phyloP scores from a whole-genome alignment of 1,140 invertebrate species.

The Popillia japonica region DNA sequence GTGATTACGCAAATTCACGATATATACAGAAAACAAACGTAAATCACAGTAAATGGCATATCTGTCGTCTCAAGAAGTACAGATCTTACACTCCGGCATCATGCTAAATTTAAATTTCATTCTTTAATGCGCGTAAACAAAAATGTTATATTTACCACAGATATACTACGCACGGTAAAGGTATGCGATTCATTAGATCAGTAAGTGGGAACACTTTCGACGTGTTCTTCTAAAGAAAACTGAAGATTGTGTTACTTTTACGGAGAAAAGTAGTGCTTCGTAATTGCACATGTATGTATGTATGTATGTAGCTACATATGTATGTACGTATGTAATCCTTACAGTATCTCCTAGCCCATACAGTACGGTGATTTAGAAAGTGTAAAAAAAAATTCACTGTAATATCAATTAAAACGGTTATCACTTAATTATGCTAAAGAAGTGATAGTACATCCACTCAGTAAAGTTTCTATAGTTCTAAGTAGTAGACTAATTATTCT shows the following conservation, averaged over 20 bases:
- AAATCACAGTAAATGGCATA: neutral
- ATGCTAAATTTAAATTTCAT: constrained; percentile 8
- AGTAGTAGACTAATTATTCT: no score
- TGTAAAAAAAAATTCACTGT: no score
- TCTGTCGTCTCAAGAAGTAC: neutral
- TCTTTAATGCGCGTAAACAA: neutral
- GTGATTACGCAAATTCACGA: constrained; percentile 5
- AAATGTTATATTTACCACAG: neutral
- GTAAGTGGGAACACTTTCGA: constrained; percentile 1
- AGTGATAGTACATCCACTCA: no score
- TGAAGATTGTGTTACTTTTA: constrained; percentile 1
- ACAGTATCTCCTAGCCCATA: no score
- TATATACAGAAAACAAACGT: neutral
- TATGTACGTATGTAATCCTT: no score
- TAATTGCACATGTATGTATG: neutral
- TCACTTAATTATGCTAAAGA: no score
- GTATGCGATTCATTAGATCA: constrained; percentile 1
- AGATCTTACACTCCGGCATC: neutral
- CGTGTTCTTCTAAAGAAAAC: neutral
- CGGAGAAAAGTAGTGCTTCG: neutral
- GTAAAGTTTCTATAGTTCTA: no score
- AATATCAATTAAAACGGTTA: no score
- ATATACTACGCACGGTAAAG: neutral
- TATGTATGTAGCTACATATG: neutral
- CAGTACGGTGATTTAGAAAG: no score